Evolutionary conservation across 2,113 vertebrate genomes (phyloP), one percentile per base, ranked within the genome.

Genomic region (Aramus guarauna): DNA sequence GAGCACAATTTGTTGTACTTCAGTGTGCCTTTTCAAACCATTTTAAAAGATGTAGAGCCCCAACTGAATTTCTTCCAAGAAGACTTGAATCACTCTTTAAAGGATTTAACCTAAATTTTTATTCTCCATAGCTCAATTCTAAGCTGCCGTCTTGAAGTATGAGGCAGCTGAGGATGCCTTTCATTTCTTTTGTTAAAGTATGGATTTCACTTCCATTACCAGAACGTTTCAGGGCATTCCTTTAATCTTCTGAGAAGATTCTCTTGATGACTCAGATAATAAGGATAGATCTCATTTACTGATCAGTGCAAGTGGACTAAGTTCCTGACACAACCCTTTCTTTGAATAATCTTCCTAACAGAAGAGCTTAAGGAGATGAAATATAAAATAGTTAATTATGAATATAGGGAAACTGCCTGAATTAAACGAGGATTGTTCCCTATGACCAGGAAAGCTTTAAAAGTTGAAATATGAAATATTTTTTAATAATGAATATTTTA

Each of bases 361-460:
- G 79, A 94, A 84, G 67, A 79, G 47, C 55, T 90, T 85, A 89
- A 93, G 67, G 48, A 94, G 72, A 73, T 74, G 41, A 97, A 96
- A 93, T 90, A 96, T 92, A 75, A 94, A 96, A 95, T 82, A 90
- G 69, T 89, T 97, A 94, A 96, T 97, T 94, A 94, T 69, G 48
- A 84, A 74, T 60, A 88, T 19, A 90, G 80, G 94, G 75, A 96
- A 92, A 68, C 64, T 87, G 52, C 21, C 50, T 93, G 77, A 95
- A 94, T 95, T 90, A 96, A 93, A 97, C 94, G 63, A 94, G 16
- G 13, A 90, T 94, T 92, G 43, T 82, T 97, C 94, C 73, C 62
- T 90, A 80, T 74, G 58, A 95, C 75, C 16, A 96, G 47, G 20
- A 95, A 92, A 85, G 34, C 64, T 95, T 95, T 92, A 82, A 56